Evolutionary conservation across 2,888 invertebrate species (phyloP), one percentile per base, ranked within the genome.

Genomic region (Drosophila silvestris): DNA sequence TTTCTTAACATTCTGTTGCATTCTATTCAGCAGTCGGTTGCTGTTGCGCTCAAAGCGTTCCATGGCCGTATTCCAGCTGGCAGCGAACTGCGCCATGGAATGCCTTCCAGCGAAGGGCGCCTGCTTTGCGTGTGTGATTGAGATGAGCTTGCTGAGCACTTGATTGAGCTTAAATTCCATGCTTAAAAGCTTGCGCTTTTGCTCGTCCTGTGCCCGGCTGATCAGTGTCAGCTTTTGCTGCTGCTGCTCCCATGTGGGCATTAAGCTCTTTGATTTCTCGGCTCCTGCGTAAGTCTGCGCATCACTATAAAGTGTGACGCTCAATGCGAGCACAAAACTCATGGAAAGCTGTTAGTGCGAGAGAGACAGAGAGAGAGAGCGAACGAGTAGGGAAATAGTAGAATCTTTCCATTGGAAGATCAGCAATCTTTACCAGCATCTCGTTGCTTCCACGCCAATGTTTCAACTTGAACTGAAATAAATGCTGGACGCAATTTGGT

Each of bases 141-240:
- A 92, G n/a, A 94, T 73, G n/a, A 92, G 77, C 80, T 93, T 94
- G 62, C 92, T 93, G 10, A 93, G 85, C 28, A 94, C 89, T 33
- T 92, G 91, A 75, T 94, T 93, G 0, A 94, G 82, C 47, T 92
- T 93, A 30, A 93, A 91, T 57, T 94, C 94, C 22, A 94, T 70
- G 35, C 86, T 91, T 1, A 91, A 82, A 2, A 94, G 73, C 62
- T 93, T 93, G 35, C 82, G 82, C 22, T 90, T 78, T 35, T 84
- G 86, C 16, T 87, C 85, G 16, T 91, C 91, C 67, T 92, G 89
- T 1, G 85, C 77, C 7, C 93, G 94, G 85, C 93, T 94, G 19
- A 95, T 92, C 39, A 94, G 91, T 70, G 94, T 94, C 30, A 95
- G 90, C 90, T 95, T 94, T 73, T 90, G 93, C 3, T 28, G 22